Evolutionary conservation across 2,797 vertebrate species (phyloP), one percentile per base, ranked within the genome.

Genomic region (Ctenochaetus hawaiiensis): DNA sequence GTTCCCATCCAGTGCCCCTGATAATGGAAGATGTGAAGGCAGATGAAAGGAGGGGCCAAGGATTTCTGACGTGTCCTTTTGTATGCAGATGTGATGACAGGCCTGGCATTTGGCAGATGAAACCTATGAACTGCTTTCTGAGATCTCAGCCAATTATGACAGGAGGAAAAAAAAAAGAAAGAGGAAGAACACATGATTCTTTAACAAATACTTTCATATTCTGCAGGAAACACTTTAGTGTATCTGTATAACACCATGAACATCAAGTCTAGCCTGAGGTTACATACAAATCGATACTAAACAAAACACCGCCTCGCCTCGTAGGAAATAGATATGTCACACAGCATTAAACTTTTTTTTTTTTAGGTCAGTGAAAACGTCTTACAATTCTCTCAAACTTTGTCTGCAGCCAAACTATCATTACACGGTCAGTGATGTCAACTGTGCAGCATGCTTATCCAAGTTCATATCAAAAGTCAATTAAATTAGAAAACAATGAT

Each of bases 1-100:
- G 86, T 90, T 91, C 84, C 83, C 87, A 87, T 79, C 72, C 77
- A 78, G 83, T 88, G 83, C 69, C 78, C 85, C 85, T 90, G 87
- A 94, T 94, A 94, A 94, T 82, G 89, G 69, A 86, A 86, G 92
- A 90, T 80, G 87, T 86, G 88, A 87, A 86, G 81, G 89, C 34
- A 23, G 88, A 76, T 71, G 68, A 89, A 84, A 88, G 85, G 62
- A 77, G 79, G 78, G 69, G 77, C 77, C 80, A 67, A 14, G 67
- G 73, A 77, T 70, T 72, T 75, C 80, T 86, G 83, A 90, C 72
- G 44, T 74, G 77, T 85, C 84, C 86, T 79, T 82, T 85, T 86
- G 86, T 82, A 81, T 72, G 77, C 87, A 85, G 77, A 87, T 86
- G 80, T 59, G 72, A 84, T 72, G 84, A 81, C 82, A 83, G 62